Base-by-base conservation (phyloP, 2,113 vertebrate species). In the Alectura lathami region DNA sequence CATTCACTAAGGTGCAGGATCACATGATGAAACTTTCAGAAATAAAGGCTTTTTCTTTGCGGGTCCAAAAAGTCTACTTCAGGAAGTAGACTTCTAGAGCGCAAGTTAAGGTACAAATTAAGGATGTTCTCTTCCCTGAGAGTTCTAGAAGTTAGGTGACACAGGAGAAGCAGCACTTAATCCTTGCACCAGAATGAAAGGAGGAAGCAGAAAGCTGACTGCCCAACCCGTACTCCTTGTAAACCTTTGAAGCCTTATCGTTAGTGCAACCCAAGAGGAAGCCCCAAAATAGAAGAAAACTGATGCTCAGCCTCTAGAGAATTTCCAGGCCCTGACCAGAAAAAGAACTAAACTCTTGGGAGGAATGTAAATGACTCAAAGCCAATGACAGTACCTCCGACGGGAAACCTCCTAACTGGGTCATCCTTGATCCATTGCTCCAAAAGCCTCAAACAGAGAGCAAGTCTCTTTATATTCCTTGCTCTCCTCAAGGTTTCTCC, bases 1-100 rank as follows among this genome's bases (percentile, higher is more conserved):
- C 0, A 0, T 6, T 45, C 66, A 8, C 7, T 13, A 53, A 67
- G 62, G 3, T 10, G 2, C 43, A 42, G 1, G 18, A 80, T 36
- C 83, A 29, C 54, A 32, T 42, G n/a, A 14, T 0, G 9, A 81
- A n/a, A 22, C 34, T 83, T 22, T 42, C 60, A 80, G 7, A 14
- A 8, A 1, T 0, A 0, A 32, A 54, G 51, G 30, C 30, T 34
- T 29, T 56, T 23, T 12, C 2, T 29, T 70, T 8, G 9, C 26
- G 74, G 24, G 5, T 22, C 30, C 30, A 63, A 85, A 47, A 6
- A 68, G 8, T 8, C 34, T 75, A 62, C 53, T 62, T 8, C 13
- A 73, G 72, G 57, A 54, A 45, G 38, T 14, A 20, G 54, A 21
- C 32, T n/a, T 57, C 54, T 57, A n/a, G 54, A 57, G 54, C 54